Evolutionary conservation across 2,888 invertebrate genomes (phyloP).

Genomic region (Oxyscelio sp.): DNA sequence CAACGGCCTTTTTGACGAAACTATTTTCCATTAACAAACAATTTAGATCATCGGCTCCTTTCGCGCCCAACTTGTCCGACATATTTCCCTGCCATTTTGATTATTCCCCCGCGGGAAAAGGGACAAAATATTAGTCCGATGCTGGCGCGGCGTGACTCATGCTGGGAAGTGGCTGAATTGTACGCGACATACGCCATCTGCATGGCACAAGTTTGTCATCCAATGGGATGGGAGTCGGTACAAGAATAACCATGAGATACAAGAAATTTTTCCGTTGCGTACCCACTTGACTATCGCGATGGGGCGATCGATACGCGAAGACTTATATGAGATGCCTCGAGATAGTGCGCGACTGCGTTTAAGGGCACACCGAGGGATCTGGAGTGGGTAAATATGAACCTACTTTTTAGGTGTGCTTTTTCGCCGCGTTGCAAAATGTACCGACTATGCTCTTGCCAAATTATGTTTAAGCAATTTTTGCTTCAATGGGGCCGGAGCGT

Average conservation of each 20-base stretch:
- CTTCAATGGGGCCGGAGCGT: constrained; percentile 10
- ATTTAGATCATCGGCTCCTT: too few species aligned
- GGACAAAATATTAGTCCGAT: constrained; percentile 33
- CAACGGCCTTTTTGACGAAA: background rate
- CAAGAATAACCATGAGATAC: constrained; percentile 66
- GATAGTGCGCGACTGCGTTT: constrained; percentile 65
- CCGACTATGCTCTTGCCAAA: constrained; percentile 39
- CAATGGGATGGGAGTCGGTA: constrained; percentile 38
- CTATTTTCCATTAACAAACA: too few species aligned
- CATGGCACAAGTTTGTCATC: constrained; percentile 54
- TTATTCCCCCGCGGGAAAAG: constrained; percentile 6
- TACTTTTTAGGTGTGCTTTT: constrained; percentile 55
- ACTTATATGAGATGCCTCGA: constrained; percentile 59
- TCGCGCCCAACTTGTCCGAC: background rate
- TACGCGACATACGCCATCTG: constrained; percentile 34
- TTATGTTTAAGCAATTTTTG: constrained; percentile 48
- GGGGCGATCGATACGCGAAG: constrained; percentile 53
- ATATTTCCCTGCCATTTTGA: background rate
- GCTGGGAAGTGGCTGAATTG: constrained; percentile 53
- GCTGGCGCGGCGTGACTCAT: constrained; percentile 27
- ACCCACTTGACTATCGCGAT: constrained; percentile 61
- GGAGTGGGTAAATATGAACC: constrained; percentile 60
- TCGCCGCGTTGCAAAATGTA: constrained; percentile 52
- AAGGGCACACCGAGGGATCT: constrained; percentile 39
- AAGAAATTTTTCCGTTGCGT: constrained; percentile 58